Conservation (phyloP, 2,797 vertebrate genomes). For the Miichthys miiuy region DNA sequence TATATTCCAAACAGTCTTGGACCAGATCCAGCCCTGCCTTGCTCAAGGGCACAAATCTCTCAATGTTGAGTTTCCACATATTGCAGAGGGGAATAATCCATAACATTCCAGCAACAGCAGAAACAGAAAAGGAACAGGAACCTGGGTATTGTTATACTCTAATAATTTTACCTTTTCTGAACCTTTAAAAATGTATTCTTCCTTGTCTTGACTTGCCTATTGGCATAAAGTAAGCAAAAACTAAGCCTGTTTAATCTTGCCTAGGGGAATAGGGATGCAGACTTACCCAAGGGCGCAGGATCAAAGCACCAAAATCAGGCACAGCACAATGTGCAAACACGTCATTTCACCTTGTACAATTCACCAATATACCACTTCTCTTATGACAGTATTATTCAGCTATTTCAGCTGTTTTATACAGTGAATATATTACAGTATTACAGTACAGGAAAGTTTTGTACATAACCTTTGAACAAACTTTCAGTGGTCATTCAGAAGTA, state of each 20-base stretch:
- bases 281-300: constrained; percentile 27
- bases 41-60: constrained; percentile 49
- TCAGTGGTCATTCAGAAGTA: not conserved
- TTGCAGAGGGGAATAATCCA: constrained; percentile 25
- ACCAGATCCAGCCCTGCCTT: constrained; percentile 47
- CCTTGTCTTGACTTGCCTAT: not conserved
- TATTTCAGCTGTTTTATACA: constrained; percentile 5
- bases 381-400: constrained; percentile 22
- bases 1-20: constrained; percentile 45
- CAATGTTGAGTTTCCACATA: constrained; percentile 39
- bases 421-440: not conserved
- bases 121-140: constrained; percentile 1
- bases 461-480: not conserved
- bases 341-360: constrained; percentile 13
- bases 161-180: constrained; percentile 1
- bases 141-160: not conserved
- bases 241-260: constrained; percentile 38
- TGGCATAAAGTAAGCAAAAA: constrained; percentile 31
- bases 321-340: constrained; percentile 37
- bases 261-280: constrained; percentile 19
- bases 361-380: constrained; percentile 10
- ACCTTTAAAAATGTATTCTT: constrained; percentile 10
- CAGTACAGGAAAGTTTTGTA: not conserved
- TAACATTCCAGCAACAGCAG: not conserved
- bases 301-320: constrained; percentile 39